Base-by-base conservation (phyloP, 2,113 vertebrate species). In the Pao palembangensis region DNA sequence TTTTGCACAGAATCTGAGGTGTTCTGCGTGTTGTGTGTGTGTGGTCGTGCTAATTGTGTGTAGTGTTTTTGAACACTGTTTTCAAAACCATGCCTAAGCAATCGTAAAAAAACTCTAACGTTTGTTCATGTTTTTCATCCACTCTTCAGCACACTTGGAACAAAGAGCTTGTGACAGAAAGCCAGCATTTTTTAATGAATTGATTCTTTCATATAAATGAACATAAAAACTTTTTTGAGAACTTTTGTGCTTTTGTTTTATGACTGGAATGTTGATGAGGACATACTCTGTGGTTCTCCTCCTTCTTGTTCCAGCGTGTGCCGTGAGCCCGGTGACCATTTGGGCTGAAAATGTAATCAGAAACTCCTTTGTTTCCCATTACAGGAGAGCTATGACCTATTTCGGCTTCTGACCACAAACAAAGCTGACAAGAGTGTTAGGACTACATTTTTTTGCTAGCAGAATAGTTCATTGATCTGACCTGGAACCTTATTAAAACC, bases 221-320 rank as follows among this genome's bases (percentile, higher is more conserved):
- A 79, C 70, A 71, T 72, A 71, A 83, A 85, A 80, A 68, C 76
- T 23, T 23, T 23, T 23, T 23, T 23, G 21, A 23, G 21, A 23
- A 31, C 8, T 31, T 31, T 61, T 75, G 78, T 88, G 78, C 82
- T 84, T 82, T 75, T 73, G 71, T 75, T 76, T 82, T 72, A 68
- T 56, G 61, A 72, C 61, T 71, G 76, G 79, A 79, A 82, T 79
- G 81, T 83, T 82, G 78, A 81, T 85, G 72, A 85, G 80, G 62
- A 66, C 71, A 55, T 71, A 48, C 67, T 61, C 51, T 67, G 44
- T 65, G 60, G 69, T 74, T 47, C 58, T 50, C 73, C n/a, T 80
- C 78, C 69, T 81, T 73, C 78, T 67, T 69, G 63, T 23, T 76
- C 73, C 73, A 65, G 72, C 46, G 34, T 64, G 61, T 61, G 78